phyloP scores from a whole-genome alignment of 2,888 invertebrate genomes.

The Nephrotoma appendiculata region DNA sequence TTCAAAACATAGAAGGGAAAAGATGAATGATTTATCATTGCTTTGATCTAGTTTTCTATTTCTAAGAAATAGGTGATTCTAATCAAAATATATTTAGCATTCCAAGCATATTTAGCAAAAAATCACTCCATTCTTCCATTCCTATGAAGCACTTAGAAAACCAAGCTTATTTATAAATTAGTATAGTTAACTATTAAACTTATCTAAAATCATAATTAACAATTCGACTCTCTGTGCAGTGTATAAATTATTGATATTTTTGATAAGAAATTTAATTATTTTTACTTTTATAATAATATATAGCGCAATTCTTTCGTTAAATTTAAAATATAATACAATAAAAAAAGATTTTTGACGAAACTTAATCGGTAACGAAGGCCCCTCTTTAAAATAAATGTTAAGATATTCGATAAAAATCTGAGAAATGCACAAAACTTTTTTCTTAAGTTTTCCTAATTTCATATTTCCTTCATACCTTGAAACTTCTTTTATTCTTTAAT shows the following conservation, averaged over 20 bases:
- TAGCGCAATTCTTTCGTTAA: conserved; percentile 32
- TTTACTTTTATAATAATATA: neutral
- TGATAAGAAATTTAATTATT: neutral
- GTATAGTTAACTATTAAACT: neutral
- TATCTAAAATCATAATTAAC: neutral
- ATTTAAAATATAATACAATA: neutral
- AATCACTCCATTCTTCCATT: too few relatives aligned
- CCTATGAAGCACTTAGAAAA: too few relatives aligned
- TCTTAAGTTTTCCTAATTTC: neutral
- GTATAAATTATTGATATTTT: neutral
- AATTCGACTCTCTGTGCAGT: neutral
- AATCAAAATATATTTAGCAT: too few relatives aligned
- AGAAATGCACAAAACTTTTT: neutral
- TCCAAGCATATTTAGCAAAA: too few relatives aligned
- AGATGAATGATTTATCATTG: too few relatives aligned
- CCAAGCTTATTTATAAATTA: too few relatives aligned
- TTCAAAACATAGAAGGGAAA: too few relatives aligned
- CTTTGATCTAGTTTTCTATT: too few relatives aligned
- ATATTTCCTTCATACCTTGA: neutral
- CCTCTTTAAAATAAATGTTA: conserved; percentile 23
- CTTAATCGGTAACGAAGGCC: conserved; percentile 35
- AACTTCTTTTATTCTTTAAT: neutral
- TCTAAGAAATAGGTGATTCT: too few relatives aligned
- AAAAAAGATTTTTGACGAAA: conserved; percentile 33
- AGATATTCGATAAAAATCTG: neutral